These are phyloP conservation scores for Melieria crassipennis DNA, from an alignment of 2,888 invertebrate species.

Conservation along the genomic window DNA sequence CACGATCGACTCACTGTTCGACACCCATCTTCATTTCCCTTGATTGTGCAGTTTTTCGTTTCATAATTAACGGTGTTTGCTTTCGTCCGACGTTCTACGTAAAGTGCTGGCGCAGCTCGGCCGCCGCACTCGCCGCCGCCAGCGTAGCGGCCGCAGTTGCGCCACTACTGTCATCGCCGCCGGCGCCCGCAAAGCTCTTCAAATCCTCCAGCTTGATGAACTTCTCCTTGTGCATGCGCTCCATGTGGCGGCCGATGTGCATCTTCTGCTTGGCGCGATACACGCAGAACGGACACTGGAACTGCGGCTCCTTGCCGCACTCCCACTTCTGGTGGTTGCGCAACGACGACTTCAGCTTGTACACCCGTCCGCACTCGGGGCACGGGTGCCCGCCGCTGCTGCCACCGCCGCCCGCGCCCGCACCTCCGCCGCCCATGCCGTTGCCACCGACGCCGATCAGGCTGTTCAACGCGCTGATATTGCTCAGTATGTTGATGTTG, in stretches of 20 bases:
- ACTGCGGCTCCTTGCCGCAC: slow-evolving; percentile 86
- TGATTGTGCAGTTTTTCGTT: slow-evolving; percentile 1
- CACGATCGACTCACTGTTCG: slow-evolving; percentile 2
- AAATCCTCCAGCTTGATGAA: slow-evolving; percentile 66
- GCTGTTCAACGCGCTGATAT: slow-evolving; percentile 63
- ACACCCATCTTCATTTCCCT: slow-evolving; percentile 7
- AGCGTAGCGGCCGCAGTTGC: slow-evolving; percentile 40
- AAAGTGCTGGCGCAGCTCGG: slow-evolving; percentile 62
- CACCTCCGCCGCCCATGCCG: slow-evolving; percentile 46
- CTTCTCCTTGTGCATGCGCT: slow-evolving; percentile 80
- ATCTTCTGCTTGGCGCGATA: slow-evolving; percentile 86
- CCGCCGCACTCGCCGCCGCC: slow-evolving; percentile 45
- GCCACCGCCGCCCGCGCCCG: slow-evolving; percentile 50
- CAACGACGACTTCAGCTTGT: slow-evolving; percentile 86
- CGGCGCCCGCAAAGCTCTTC: slow-evolving; percentile 56
- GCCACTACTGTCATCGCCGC: slow-evolving; percentile 40
- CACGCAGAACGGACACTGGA: slow-evolving; percentile 84
- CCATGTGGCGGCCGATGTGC: slow-evolving; percentile 85
- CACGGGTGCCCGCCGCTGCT: slow-evolving; percentile 75
- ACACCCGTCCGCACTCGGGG: slow-evolving; percentile 84
- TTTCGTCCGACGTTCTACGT: slow-evolving; percentile 45
- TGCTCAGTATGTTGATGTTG: slow-evolving; percentile 61
- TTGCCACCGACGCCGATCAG: slow-evolving; percentile 57
- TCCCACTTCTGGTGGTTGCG: slow-evolving; percentile 88
- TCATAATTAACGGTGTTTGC: not conserved